Conservation (phyloP, 2,888 invertebrate species). For the Orthosia gothica region DNA sequence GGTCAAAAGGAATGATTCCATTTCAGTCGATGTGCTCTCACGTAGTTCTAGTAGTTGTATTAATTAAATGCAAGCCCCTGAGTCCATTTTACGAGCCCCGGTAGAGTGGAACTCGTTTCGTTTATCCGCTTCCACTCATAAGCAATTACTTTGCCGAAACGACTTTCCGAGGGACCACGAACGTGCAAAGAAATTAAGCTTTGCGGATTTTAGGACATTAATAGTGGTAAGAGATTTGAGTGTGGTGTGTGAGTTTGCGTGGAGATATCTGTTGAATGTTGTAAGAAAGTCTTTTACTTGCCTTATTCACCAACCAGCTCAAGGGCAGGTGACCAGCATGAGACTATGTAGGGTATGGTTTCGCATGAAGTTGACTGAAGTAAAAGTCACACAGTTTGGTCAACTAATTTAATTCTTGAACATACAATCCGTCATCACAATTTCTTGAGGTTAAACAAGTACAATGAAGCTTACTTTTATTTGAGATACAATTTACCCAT, state of each 20-base stretch:
- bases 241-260: constrained; percentile 68
- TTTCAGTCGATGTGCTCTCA: constrained; percentile 85
- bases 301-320: no score
- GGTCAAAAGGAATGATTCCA: constrained; percentile 87
- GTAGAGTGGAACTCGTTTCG: constrained; percentile 88
- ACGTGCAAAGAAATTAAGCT: constrained; percentile 88
- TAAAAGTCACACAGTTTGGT: no score
- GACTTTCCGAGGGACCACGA: constrained; percentile 85
- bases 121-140: constrained; percentile 90
- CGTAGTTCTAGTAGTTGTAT: constrained; percentile 87
- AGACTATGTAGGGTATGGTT: no score
- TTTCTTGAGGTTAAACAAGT: no score
- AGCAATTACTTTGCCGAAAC: constrained; percentile 90
- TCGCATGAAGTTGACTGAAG: no score
- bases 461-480: no score
- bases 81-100: constrained; percentile 89
- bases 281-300: no score
- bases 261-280: constrained; percentile 44
- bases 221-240: constrained; percentile 79
- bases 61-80: constrained; percentile 90
- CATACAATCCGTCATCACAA: no score
- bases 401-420: no score
- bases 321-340: no score
- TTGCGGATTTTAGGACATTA: constrained; percentile 84
- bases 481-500: no score